phyloP scores from a whole-genome alignment of 1,140 invertebrate species.

The roundworm (Caenorhabditis elegans) region WBcel235 BX284602.5:10620001-10620500 shows the following conservation, averaged over 20 bases:
- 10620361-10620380: background rate
- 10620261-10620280: background rate
- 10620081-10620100: background rate
- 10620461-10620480: too few species aligned
- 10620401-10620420: background rate
- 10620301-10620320: background rate
- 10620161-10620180: background rate
- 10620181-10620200: background rate
- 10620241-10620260: background rate
- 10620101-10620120: background rate
- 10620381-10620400: background rate
- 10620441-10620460: too few species aligned
- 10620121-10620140: background rate
- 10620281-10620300: background rate
- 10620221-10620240: background rate
- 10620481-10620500: background rate
- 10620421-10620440: too few species aligned
- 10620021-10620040: background rate
- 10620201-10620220: background rate
- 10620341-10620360: background rate
- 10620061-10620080: background rate
- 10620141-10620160: conserved; percentile 6
- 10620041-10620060: background rate
- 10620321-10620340: background rate
- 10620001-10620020: background rate